phyloP scores from a whole-genome alignment of 2,888 invertebrate species.

The Caenorhabditis sulstoni region DNA sequence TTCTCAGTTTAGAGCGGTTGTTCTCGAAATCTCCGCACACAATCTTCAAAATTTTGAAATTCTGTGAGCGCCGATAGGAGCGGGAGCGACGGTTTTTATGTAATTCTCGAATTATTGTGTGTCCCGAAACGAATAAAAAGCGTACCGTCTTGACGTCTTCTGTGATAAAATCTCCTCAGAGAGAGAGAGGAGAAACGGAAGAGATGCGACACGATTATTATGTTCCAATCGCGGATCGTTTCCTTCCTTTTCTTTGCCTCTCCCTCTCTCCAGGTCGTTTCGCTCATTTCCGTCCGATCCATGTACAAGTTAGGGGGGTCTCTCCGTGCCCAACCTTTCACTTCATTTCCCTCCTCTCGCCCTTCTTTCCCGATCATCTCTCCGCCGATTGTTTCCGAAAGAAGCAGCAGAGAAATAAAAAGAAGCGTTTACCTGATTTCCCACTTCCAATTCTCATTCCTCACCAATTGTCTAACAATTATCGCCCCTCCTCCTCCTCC shows the following conservation, averaged over 20 bases:
- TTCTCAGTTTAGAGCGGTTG: too few relatives aligned
- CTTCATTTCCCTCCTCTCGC: not conserved
- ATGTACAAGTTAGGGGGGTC: too few relatives aligned
- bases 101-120: slow-evolving; percentile 8
- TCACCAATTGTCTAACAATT: slow-evolving; percentile 8
- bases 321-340: too few relatives aligned
- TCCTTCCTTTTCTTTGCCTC: not conserved
- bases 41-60: too few relatives aligned
- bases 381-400: slow-evolving; percentile 8
- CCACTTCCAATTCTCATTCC: not conserved
- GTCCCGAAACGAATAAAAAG: slow-evolving; percentile 2
- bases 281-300: not conserved
- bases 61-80: too few relatives aligned
- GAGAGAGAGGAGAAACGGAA: too few relatives aligned
- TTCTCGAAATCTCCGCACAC: too few relatives aligned
- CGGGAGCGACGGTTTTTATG: slow-evolving; percentile 15
- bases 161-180: slow-evolving; percentile 11
- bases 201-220: slow-evolving; percentile 30
- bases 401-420: too few relatives aligned
- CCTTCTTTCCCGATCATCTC: not conserved
- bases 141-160: not conserved
- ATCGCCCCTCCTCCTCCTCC: slow-evolving; percentile 1
- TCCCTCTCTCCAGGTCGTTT: not conserved
- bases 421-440: slow-evolving; percentile 23
- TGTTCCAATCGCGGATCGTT: slow-evolving; percentile 28